Percentiles rank a stretch among this genome's conserved stretches.
Conservation (phyloP, 2,797 vertebrate species). For the Carcharodon carcharias region DNA sequence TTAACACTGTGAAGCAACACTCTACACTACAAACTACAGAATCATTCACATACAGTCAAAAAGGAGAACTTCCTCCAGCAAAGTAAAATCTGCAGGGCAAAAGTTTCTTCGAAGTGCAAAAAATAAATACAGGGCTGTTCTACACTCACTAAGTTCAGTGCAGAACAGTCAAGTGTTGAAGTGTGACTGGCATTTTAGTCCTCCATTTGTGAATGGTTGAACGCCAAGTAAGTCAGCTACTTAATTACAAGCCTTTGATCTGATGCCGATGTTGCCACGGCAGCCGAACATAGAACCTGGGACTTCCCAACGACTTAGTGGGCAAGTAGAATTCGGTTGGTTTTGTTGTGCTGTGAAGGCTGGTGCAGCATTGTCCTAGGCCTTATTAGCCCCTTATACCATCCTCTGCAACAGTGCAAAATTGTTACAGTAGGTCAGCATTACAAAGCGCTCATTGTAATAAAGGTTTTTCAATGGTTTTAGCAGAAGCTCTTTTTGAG, state of each 20-base stretch:
- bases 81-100: background rate
- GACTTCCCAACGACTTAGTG: background rate
- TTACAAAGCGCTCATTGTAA: background rate
- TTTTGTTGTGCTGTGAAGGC: background rate
- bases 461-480: background rate
- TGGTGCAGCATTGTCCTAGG: background rate
- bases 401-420: too few species aligned
- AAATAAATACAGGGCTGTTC: too few species aligned
- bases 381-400: background rate
- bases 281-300: background rate
- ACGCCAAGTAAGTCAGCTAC: background rate
- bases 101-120: background rate
- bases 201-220: background rate
- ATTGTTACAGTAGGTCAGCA: background rate
- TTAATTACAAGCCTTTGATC: background rate
- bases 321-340: background rate
- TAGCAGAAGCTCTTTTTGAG: background rate
- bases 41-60: background rate
- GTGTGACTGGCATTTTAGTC: conserved; percentile 2
- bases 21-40: background rate
- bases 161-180: background rate
- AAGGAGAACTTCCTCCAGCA: background rate
- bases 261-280: background rate
- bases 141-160: background rate
- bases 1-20: background rate